phyloP scores from a whole-genome alignment of 2,888 invertebrate species.

The Noctuana brunneofusca region DNA sequence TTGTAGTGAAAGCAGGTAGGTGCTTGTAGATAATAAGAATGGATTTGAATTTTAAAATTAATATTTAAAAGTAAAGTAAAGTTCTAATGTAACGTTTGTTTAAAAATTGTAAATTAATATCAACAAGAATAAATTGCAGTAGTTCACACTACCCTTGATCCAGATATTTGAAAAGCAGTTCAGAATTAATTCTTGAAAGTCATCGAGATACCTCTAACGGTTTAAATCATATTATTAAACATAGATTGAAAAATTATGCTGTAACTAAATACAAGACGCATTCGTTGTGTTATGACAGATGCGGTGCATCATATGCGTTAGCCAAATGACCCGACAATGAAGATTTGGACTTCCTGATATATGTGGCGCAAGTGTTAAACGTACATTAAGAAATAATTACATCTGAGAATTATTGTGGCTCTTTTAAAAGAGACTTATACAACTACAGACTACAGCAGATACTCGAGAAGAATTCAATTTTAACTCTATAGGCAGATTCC shows the following conservation, averaged over 20 bases:
- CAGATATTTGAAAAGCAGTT: constrained; percentile 13
- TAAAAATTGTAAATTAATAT: no score
- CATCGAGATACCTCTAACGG: constrained; percentile 43
- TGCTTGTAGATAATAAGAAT: no score
- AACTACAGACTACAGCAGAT: not conserved
- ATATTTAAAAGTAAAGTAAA: not conserved
- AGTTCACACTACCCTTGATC: constrained; percentile 19
- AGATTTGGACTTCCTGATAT: constrained; percentile 66
- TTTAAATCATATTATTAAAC: constrained; percentile 42
- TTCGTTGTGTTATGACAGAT: constrained; percentile 68
- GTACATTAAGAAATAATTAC: constrained; percentile 42
- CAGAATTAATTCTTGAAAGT: constrained; percentile 37
- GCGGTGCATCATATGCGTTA: constrained; percentile 55
- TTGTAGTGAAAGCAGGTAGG: not conserved
- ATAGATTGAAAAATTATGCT: constrained; percentile 50
- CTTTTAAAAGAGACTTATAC: constrained; percentile 33
- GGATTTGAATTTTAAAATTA: not conserved
- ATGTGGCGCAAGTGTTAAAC: constrained; percentile 62
- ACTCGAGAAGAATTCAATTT: not conserved
- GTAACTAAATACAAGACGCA: constrained; percentile 54
- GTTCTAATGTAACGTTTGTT: not conserved
- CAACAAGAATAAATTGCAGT: not conserved
- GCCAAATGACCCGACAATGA: constrained; percentile 70
- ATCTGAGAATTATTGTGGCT: constrained; percentile 42
- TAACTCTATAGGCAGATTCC: not conserved